A percentile compares a stretch with the other conserved stretches of the same genome.
phyloP scores from a whole-genome alignment of 1,140 invertebrate species.

The Caenorhabditis briggsae region DNA sequence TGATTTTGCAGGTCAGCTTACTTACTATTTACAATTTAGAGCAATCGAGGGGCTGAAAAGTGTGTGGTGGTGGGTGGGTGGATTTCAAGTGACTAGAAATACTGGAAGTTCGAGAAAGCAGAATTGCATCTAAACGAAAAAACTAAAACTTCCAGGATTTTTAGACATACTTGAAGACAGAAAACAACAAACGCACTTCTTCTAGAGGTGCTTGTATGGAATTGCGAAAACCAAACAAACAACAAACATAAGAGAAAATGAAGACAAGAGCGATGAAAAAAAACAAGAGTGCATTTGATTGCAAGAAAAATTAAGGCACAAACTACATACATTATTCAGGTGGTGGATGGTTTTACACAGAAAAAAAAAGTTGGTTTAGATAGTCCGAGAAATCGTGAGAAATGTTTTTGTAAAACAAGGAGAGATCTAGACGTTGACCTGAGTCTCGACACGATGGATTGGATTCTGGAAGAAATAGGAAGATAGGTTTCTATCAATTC shows the following conservation, averaged over 20 bases:
- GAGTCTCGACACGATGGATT: constrained; percentile 37
- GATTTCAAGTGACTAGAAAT: neutral
- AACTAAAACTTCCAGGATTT: neutral
- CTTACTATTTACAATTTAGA: constrained; percentile 43
- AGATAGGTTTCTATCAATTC: neutral
- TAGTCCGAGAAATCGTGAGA: constrained; percentile 34
- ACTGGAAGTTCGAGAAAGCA: neutral
- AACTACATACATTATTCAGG: constrained; percentile 17
- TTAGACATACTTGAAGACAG: neutral
- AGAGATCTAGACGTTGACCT: constrained; percentile 49
- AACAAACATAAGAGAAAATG: neutral
- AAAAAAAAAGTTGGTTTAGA: constrained; percentile 6
- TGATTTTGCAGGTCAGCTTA: constrained; percentile 7
- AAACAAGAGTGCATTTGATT: constrained; percentile 51
- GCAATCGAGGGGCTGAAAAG: neutral
- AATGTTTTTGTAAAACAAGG: neutral
- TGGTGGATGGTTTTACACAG: neutral
- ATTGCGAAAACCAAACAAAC: constrained; percentile 21
- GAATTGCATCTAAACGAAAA: neutral
- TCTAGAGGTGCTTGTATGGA: constrained; percentile 20
- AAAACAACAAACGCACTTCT: constrained; percentile 28
- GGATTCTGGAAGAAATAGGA: neutral
- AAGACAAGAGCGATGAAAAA: constrained; percentile 1
- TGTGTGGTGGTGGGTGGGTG: neutral
- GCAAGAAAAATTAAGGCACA: constrained; percentile 12